Percentiles rank a stretch among this genome's conserved stretches.
phyloP scores from a whole-genome alignment of 2,113 vertebrate genomes.

The Suricata suricatta region DNA sequence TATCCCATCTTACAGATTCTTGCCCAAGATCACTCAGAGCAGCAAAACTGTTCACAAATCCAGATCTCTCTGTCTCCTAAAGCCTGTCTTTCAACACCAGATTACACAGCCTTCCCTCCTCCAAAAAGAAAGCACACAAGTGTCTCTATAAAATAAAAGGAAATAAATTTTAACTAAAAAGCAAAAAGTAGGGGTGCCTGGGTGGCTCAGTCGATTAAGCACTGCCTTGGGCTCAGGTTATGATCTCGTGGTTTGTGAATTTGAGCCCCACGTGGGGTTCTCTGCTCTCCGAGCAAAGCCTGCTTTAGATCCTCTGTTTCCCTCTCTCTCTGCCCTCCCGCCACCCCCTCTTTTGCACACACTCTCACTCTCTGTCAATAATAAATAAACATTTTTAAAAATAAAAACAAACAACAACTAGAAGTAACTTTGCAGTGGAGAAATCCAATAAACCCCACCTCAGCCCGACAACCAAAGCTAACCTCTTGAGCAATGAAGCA shows the following conservation, averaged over 20 bases:
- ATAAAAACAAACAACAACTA: not conserved
- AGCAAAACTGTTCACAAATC: not conserved
- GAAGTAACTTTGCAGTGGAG: not conserved
- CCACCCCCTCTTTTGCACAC: no score
- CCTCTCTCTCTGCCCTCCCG: no score
- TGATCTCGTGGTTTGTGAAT: no score
- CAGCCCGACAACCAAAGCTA: no score
- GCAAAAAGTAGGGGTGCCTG: not conserved
- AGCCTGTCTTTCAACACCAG: not conserved
- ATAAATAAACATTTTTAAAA: not conserved
- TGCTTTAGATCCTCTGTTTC: no score
- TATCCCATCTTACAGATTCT: not conserved
- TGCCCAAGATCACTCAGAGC: not conserved
- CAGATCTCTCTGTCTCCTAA: not conserved
- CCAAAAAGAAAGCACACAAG: not conserved
- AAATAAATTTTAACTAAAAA: not conserved
- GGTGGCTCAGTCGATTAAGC: no score
- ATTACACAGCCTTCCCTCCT: not conserved
- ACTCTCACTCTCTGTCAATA: no score
- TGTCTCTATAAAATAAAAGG: not conserved
- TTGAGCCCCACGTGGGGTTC: no score
- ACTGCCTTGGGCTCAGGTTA: no score
- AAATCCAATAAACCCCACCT: no score
- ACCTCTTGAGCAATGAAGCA: accelerated
- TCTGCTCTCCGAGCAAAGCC: no score